phyloP scores from a whole-genome alignment of 2,797 vertebrate genomes.

The Accipiter minullus region DNA sequence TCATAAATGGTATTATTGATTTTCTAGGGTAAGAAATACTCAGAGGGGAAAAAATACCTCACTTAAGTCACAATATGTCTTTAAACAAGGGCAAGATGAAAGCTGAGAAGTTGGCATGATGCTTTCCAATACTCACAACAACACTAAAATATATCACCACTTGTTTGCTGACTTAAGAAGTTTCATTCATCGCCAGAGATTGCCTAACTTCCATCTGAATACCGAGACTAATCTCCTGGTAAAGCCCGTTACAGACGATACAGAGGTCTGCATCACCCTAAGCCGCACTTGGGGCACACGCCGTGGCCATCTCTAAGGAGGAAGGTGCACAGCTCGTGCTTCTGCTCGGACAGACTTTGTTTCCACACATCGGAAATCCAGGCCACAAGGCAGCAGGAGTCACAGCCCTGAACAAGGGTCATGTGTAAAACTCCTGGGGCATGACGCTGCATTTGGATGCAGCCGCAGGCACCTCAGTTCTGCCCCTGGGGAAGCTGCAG shows the following conservation, averaged over 20 bases:
- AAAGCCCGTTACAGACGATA: rapidly evolving
- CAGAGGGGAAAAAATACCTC: not conserved
- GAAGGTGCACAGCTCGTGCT: not conserved
- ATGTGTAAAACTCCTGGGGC: rapidly evolving
- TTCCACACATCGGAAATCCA: not conserved
- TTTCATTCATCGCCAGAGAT: rapidly evolving
- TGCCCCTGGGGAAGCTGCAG: not conserved
- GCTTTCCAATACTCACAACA: not conserved
- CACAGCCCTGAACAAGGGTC: not conserved
- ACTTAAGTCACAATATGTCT: not conserved
- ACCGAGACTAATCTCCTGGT: rapidly evolving
- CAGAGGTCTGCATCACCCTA: rapidly evolving
- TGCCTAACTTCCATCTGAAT: rapidly evolving
- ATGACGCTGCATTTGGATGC: rapidly evolving
- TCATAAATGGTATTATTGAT: not conserved
- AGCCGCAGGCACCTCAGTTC: rapidly evolving
- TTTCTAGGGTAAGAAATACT: not conserved
- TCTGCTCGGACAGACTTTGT: rapidly evolving
- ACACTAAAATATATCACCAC: not conserved
- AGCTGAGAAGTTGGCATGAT: not conserved
- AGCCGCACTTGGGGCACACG: rapidly evolving
- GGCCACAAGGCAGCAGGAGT: not conserved
- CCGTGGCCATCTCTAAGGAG: rapidly evolving
- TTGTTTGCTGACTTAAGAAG: not conserved
- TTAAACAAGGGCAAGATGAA: not conserved